Evolutionary conservation across 2,797 vertebrate genomes (phyloP).

Genomic region (Lithobates pipiens): DNA sequence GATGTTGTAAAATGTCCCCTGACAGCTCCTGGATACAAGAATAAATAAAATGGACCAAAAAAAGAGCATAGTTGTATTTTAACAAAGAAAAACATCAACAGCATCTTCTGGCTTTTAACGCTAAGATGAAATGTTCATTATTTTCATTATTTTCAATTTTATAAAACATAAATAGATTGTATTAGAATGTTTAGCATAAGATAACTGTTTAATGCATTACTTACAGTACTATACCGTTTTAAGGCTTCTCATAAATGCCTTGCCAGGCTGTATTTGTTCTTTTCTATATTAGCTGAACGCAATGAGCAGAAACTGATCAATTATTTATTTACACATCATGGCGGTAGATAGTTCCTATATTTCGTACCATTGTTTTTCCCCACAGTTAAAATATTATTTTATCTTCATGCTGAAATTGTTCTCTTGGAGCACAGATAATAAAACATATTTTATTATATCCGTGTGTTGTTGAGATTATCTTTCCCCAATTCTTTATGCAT

Average conservation of each 20-base stretch:
- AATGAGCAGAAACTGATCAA: slow-evolving; percentile 36
- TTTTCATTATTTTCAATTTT: too few relatives aligned
- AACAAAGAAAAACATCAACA: too few relatives aligned
- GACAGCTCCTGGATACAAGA: too few relatives aligned
- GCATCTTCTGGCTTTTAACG: too few relatives aligned
- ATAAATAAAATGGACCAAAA: too few relatives aligned
- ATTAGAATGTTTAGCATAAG: not conserved
- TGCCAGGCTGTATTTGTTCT: not conserved
- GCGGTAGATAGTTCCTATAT: slow-evolving; percentile 31
- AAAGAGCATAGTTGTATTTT: too few relatives aligned
- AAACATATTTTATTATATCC: slow-evolving; percentile 52
- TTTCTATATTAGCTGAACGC: slow-evolving; percentile 12
- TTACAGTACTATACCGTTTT: slow-evolving; percentile 6
- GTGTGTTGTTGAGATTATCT: slow-evolving; percentile 34
- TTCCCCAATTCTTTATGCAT: slow-evolving; percentile 57
- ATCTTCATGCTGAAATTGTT: slow-evolving; percentile 53
- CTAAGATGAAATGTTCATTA: too few relatives aligned
- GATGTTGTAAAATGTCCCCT: too few relatives aligned
- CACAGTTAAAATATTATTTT: slow-evolving; percentile 61
- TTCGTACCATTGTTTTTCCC: slow-evolving; percentile 44
- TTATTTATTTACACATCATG: slow-evolving; percentile 49
- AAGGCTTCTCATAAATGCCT: slow-evolving; percentile 31
- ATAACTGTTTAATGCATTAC: slow-evolving; percentile 29
- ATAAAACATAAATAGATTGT: too few relatives aligned
- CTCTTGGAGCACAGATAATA: slow-evolving; percentile 49